Base-by-base conservation (phyloP, 2,113 vertebrate genomes). In the Neolamprologus modestus region DNA sequence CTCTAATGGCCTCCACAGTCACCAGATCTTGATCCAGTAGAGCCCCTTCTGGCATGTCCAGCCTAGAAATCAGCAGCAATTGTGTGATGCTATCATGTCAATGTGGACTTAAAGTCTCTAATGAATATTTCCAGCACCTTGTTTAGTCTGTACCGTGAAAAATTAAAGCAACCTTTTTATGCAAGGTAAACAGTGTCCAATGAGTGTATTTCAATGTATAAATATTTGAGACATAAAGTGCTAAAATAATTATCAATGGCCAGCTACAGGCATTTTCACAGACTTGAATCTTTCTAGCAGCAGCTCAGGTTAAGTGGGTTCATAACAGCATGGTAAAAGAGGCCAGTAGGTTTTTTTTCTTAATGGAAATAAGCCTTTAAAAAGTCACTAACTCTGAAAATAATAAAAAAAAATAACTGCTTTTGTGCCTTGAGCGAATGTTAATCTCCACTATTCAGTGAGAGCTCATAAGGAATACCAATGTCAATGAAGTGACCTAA, bases 401-500 rank as follows among this genome's bases (percentile, higher is more conserved):
- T 83, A 86, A 84, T 42, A 47, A 28, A 73, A 71, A 52, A 45
- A 19, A 78, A 19, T 24, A 63, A 85, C 54, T 24, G 19, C 35
- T 59, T 84, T 59, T 73, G 10, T 35, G 91, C 47, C 85, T 78
- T 53, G 4, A 90, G 91, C 11, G 0, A 81, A 79, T 55, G 81
- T 47, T 59, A 89, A 89, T 91, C 57, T 87, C 87, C 88, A 92
- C 42, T 47, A 55, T 26, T 55, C 31, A 31, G 24, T 21, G 31
- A 28, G 63, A 85, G 59, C 82, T 84, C 71, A 88, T 78, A 83
- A 84, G 37, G 47, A 87, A 87, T 50, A 61, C 40, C n/a, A 59
- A 10, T 45, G 63, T 55, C 86, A 91, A 92, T 86, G 85, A 87
- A 76, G 8, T 91, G 92, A 92, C 90, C 92, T 90, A 92, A 86